A percentile compares a stretch with the other conserved stretches of the same genome.
Evolutionary conservation across 2,888 invertebrate genomes (phyloP).

Genomic region (Drosophila maculinotata): DNA sequence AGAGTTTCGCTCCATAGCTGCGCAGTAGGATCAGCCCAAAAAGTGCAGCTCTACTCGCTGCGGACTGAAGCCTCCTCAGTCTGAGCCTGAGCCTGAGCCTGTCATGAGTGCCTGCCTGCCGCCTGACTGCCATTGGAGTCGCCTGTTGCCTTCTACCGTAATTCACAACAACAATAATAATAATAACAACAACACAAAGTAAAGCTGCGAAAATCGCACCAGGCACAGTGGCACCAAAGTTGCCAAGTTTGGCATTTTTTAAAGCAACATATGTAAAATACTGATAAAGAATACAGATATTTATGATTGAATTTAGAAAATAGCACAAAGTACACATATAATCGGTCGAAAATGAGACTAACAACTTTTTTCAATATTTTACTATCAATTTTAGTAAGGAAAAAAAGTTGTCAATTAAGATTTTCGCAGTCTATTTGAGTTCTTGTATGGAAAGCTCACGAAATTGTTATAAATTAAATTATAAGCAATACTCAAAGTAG

Average conservation of each 20-base stretch:
- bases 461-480: too few relatives aligned
- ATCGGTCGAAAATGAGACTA: too few relatives aligned
- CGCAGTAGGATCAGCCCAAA: conserved; percentile 61
- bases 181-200: conserved; percentile 53
- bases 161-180: conserved; percentile 68
- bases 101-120: conserved; percentile 44
- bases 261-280: too few relatives aligned
- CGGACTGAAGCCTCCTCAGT: conserved; percentile 13
- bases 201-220: conserved; percentile 68
- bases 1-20: conserved; percentile 45
- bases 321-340: neutral
- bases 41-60: conserved; percentile 43
- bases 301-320: too few relatives aligned
- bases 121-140: conserved; percentile 42
- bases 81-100: conserved; percentile 34
- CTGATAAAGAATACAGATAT: too few relatives aligned
- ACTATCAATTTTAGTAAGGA: too few relatives aligned
- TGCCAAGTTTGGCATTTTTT: too few relatives aligned
- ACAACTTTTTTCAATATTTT: too few relatives aligned
- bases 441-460: too few relatives aligned
- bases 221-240: conserved; percentile 20
- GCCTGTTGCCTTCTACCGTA: conserved; percentile 77
- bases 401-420: too few relatives aligned
- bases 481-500: too few relatives aligned
- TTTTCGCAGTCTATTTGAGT: too few relatives aligned